Percentiles rank a stretch among this genome's conserved stretches.
Evolutionary conservation across 2,888 invertebrate species (phyloP).

Genomic region (Glomeris marginata): DNA sequence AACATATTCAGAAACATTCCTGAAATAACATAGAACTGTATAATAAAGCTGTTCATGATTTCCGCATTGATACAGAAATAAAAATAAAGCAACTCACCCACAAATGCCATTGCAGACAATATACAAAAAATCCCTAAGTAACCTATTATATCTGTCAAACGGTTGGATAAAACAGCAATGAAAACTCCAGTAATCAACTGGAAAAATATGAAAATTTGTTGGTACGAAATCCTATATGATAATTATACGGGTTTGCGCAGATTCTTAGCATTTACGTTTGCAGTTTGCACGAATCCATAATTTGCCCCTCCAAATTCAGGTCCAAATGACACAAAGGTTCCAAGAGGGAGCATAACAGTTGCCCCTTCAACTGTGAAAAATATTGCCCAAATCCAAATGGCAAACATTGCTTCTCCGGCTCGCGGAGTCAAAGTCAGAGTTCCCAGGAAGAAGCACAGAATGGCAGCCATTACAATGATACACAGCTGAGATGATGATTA

Average conservation of each 20-base stretch:
- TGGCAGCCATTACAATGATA: constrained; percentile 18
- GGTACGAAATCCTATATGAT: too few species aligned
- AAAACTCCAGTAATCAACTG: too few species aligned
- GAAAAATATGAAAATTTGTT: too few species aligned
- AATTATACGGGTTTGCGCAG: too few species aligned
- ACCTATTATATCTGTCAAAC: not conserved
- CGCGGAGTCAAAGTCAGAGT: constrained; percentile 21
- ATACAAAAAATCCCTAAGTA: constrained; percentile 8
- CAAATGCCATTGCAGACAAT: constrained; percentile 1
- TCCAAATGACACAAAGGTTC: constrained; percentile 28
- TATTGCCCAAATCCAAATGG: constrained; percentile 26
- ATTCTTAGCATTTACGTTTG: too few species aligned
- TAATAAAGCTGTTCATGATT: too few species aligned
- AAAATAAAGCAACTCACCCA: constrained; percentile 8
- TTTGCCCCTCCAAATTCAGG: constrained; percentile 24
- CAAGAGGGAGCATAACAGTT: constrained; percentile 29
- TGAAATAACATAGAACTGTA: not conserved
- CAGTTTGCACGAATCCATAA: constrained; percentile 21
- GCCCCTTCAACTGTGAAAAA: constrained; percentile 27
- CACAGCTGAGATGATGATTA: too few species aligned
- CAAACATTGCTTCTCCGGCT: constrained; percentile 23
- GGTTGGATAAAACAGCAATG: too few species aligned
- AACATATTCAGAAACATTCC: too few species aligned
- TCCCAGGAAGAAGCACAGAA: constrained; percentile 18
- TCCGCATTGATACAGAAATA: not conserved